Evolutionary conservation across 2,113 vertebrate genomes (phyloP), one percentile per base, ranked within the genome.

Genomic region (Channa maculata): DNA sequence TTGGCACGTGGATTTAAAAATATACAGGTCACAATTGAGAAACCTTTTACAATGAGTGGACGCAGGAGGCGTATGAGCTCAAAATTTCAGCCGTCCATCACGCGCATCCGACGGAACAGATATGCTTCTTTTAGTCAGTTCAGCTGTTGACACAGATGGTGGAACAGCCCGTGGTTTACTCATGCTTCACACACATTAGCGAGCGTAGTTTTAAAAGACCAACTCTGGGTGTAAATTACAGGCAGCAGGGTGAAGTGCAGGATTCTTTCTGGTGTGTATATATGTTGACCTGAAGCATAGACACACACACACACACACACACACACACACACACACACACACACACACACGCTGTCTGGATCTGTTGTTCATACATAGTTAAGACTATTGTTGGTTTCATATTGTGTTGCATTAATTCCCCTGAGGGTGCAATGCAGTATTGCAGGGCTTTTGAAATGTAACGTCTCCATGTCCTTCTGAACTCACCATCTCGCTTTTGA

Each of bases 301-400:
- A 24, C 24, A 24, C 24, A 24, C 24, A 24, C 24, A 24, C 24
- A 24, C 24, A 24, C 1, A 24, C 24, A 24, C 24, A 24, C 24
- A 24, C 24, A 24, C 24, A 24, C 24, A 24, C 24, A 24, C 24
- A 24, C 24, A 24, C 61, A 79, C 45, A 33, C 49, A 51, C 46
- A 64, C 38, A 46, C 43, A 60, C 46, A 65, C 55, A 67, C 38
- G 14, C 46, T 0, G 11, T 57, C 36, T 60, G 59, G 46, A 39
- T 51, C 39, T 64, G 41, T 36, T 49, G 66, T 65, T 43, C 41
- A 67, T 77, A 45, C 67, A 72, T 67, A 48, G 72, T 73, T 73
- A n/a, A 73, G 64, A 15, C 48, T 13, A 14, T 64, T 55, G 73
- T 64, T 41, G 64, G 39, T 41, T 41, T 7, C 43, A 36, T 12